A percentile compares a stretch with the other conserved stretches of the same genome.
Evolutionary conservation across 2,797 vertebrate species (phyloP).

Genomic region (Ceryle rudis): DNA sequence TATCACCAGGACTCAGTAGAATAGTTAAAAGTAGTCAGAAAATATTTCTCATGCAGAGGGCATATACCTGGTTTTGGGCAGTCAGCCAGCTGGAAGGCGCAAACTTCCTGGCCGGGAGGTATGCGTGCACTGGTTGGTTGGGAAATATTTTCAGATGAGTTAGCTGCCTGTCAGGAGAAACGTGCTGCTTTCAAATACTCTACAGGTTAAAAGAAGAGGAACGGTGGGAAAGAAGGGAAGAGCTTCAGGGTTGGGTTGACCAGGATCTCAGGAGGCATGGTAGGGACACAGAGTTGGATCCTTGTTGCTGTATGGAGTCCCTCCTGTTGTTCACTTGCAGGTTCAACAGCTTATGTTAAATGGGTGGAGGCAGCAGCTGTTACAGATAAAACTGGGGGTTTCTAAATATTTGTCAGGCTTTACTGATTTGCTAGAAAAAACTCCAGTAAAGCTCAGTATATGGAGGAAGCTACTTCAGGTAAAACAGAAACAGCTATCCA

Average conservation of each 20-base stretch:
- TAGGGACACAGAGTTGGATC: background rate
- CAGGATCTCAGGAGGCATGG: background rate
- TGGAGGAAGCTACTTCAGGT: background rate
- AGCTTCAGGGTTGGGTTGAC: fast-evolving
- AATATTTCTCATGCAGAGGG: slow-evolving; percentile 31
- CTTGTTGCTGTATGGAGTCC: background rate
- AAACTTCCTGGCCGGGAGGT: slow-evolving; percentile 62
- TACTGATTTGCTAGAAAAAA: background rate
- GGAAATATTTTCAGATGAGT: slow-evolving; percentile 14
- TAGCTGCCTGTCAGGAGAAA: slow-evolving; percentile 42
- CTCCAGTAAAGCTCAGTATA: background rate
- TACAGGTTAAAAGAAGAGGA: background rate
- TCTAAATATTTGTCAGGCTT: background rate
- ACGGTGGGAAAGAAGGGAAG: background rate
- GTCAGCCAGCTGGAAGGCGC: slow-evolving; percentile 38
- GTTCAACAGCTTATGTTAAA: background rate
- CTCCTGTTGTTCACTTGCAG: background rate
- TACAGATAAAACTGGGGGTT: background rate
- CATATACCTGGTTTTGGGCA: slow-evolving; percentile 26
- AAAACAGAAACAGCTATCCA: background rate
- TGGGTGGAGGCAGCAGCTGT: background rate
- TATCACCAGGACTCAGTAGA: background rate
- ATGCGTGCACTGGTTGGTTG: background rate
- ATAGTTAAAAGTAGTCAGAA: slow-evolving; percentile 3
- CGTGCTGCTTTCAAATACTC: background rate